Conservation (phyloP, 2,888 invertebrate genomes). For the Cryptocephalus moraei region DNA sequence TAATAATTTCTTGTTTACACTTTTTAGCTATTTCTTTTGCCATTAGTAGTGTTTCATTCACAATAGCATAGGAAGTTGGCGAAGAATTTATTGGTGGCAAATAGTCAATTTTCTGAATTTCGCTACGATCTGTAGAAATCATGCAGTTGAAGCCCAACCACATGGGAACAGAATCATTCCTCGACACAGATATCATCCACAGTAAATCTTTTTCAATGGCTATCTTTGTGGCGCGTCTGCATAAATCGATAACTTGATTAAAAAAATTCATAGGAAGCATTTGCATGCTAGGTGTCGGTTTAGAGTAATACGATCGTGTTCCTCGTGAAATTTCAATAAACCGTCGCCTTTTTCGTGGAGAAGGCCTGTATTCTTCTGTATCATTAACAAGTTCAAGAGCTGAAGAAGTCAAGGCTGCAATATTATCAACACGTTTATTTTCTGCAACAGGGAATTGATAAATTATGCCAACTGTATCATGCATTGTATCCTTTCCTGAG, state of each 20-base stretch:
- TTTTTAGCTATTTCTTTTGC: constrained; percentile 5
- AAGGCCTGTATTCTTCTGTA: constrained; percentile 1
- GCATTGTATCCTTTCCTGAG: constrained; percentile 22
- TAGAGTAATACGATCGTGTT: constrained; percentile 5
- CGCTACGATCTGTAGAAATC: constrained; percentile 4
- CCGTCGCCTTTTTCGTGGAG: constrained; percentile 5
- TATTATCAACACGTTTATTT: constrained; percentile 11
- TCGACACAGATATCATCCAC: constrained; percentile 16
- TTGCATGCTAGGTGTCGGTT: constrained; percentile 5
- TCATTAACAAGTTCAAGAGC: constrained; percentile 1
- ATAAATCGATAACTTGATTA: constrained; percentile 1
- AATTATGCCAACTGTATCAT: constrained; percentile 17
- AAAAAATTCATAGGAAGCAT: constrained; percentile 6
- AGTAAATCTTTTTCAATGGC: constrained; percentile 20
- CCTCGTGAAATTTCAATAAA: constrained; percentile 6
- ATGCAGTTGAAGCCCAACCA: constrained; percentile 23
- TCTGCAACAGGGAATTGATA: constrained; percentile 13
- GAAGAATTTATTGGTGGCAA: constrained; percentile 6
- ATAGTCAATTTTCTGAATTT: constrained; percentile 6
- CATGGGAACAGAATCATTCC: constrained; percentile 18
- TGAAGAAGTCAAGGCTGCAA: constrained; percentile 6
- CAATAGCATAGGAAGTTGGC: constrained; percentile 5
- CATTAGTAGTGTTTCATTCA: constrained; percentile 2
- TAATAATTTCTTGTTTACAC: too few species aligned
- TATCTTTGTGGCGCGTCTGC: constrained; percentile 9